These are phyloP conservation scores for Caenorhabditis remanei DNA, from an alignment of 1,140 invertebrate genomes.

Conservation along the genomic window DNA sequence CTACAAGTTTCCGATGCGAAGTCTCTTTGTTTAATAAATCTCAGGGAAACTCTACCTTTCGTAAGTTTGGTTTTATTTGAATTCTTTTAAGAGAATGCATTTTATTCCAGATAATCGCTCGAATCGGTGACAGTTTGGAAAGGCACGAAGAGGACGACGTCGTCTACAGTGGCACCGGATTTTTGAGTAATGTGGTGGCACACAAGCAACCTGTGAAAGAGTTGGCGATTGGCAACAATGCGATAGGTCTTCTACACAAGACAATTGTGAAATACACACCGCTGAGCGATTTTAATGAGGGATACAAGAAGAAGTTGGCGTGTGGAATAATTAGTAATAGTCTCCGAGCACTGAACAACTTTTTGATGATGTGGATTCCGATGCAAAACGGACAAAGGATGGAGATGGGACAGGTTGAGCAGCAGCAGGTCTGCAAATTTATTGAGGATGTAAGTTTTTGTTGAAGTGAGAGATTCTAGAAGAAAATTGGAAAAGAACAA, in stretches of 20 bases:
- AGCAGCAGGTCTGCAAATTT: constrained; percentile 12
- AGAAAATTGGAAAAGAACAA: too few relatives aligned
- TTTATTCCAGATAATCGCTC: neutral
- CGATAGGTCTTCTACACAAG: neutral
- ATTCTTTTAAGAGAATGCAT: neutral
- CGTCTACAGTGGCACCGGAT: constrained; percentile 39
- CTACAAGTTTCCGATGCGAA: constrained; percentile 17
- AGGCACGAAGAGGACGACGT: neutral
- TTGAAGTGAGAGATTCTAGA: too few relatives aligned
- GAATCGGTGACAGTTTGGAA: neutral
- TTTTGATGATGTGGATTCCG: constrained; percentile 51
- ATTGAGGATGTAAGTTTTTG: neutral
- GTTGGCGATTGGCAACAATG: neutral
- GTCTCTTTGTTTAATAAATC: neutral
- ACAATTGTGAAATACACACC: neutral
- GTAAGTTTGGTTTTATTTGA: neutral
- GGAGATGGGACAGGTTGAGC: too few relatives aligned
- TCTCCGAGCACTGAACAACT: constrained; percentile 4
- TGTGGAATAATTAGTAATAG: constrained; percentile 12
- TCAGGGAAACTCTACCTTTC: neutral
- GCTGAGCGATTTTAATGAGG: neutral
- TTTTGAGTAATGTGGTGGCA: constrained; percentile 28
- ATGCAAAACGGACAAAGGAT: neutral
- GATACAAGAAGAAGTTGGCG: neutral
- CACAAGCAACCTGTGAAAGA: constrained; percentile 29